Base-by-base conservation (phyloP, 2,888 invertebrate genomes). In the Rosalia funebris region DNA sequence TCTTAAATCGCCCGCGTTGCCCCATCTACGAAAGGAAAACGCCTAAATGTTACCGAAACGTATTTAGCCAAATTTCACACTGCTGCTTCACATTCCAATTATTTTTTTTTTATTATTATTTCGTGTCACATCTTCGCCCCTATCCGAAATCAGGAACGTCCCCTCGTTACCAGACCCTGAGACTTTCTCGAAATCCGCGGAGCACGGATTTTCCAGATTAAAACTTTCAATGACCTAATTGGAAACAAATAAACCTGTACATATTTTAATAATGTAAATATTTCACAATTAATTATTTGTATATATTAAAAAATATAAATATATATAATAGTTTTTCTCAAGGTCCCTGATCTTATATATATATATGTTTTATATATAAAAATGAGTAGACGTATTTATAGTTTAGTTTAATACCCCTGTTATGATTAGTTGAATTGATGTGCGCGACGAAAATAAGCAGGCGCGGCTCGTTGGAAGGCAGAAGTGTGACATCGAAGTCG, bases 261-360 rank as follows among this genome's bases (percentile, higher is more conserved):
- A 65, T 68, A 68, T 45, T 41, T 61, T 54, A 62, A 65, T 58
- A 62, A 60, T 68, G 66, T 68, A 68, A 44, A 68, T 68, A 68
- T 17, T 61, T 48, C 60, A 66, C 60, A 63, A 62, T 48, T 54
- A 25, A n/a, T n/a, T 34, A 47, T 15, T 42, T 62, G 64, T 64
- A 64, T 58, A 64, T 64, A 64, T 34, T 20, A 34, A 59, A 47
- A 36, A 25, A 19, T 16, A 31, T 15, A 45, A 36, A 36, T 19
- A 19, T 31, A 19, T 12, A n/a, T 39, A 39, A 41, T 39, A 11
- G 16, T 39, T 41, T 41, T 25, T 46, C 32, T 31, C 50, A 34
- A 41, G 50, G 11, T 42, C 53, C 16, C 42, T 36, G 53, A 32
- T 32, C 53, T n/a, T 16, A 11, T 1, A 31, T 42, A 19, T 53